Evolutionary conservation across 2,797 vertebrate species (phyloP), one percentile per base, ranked within the genome.

Genomic region (Remorina albescens): DNA sequence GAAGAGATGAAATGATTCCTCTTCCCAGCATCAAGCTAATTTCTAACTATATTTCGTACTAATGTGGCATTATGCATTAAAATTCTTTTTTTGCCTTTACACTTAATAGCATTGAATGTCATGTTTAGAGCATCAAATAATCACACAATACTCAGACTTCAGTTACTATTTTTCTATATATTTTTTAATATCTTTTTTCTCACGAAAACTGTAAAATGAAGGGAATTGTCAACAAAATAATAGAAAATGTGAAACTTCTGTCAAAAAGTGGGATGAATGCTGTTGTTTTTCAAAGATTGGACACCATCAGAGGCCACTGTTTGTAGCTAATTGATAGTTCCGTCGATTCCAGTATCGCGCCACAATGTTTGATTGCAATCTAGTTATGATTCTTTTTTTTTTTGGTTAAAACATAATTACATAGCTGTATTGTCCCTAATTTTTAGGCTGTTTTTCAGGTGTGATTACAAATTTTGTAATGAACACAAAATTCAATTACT

Each of bases 351-450:
- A 32, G 11, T 57, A 64, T 74, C 32, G 44, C 8, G 1, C 30
- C 16, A 37, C n/a, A 2, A 36, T 50, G 8, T 60, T 56, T 57
- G 42, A 70, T 76, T 71, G 9, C 47, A 56, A 28, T 36, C 44
- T 6, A 56, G 18, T 61, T 71, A 54, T 36, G 15, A 53, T 54
- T 3, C 44, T 42, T 16, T 41, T 3, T 3, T 39, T 39, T 39
- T 46, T 10, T 63, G 57, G 53, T 54, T 67, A 10, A 62, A n/a
- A 54, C 9, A 58, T 73, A 76, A 81, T 74, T 76, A 51, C 8
- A 46, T 10, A 5, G 37, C 15, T 47, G 26, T 1, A 10, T 60
- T 32, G 4, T 47, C 4, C 16, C 53, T 57, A 51, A 0, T 46
- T 5, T 2, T 67, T 12, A 51, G 7, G 12, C 10, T 32, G 39